A percentile compares a stretch with the other conserved stretches of the same genome.
These are phyloP conservation scores for Aplodontia rufa DNA, from an alignment of 2,113 vertebrate genomes.

Conservation along the genomic window DNA sequence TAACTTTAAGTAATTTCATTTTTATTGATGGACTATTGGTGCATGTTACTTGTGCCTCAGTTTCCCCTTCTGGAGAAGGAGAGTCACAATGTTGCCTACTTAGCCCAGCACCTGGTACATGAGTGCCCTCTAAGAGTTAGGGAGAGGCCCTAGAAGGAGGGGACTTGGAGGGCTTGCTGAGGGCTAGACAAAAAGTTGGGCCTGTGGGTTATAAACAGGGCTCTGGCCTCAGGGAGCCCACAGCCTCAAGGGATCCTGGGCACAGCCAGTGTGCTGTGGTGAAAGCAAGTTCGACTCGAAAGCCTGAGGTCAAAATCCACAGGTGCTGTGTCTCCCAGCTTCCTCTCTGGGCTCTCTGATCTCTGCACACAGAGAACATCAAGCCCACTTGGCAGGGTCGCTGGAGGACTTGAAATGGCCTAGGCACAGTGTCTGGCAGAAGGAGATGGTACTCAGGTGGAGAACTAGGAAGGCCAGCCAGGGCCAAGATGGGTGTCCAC, in stretches of 20 bases:
- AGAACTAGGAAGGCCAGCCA: not conserved
- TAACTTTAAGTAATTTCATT: not conserved
- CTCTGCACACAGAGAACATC: not conserved
- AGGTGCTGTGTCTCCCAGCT: not conserved
- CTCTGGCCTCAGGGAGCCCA: not conserved
- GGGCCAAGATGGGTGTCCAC: not conserved
- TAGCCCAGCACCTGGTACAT: not conserved
- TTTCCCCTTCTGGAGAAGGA: not conserved
- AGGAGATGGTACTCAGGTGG: not conserved
- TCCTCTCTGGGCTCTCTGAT: no score
- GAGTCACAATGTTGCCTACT: no score
- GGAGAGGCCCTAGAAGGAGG: not conserved
- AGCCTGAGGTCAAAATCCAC: not conserved
- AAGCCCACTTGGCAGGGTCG: not conserved
- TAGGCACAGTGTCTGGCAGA: not conserved
- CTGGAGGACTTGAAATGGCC: not conserved
- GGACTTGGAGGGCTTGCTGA: not conserved
- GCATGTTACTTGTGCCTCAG: not conserved
- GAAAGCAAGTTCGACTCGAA: not conserved
- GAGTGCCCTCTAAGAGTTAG: not conserved
- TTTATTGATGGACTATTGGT: not conserved
- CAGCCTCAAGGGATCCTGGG: not conserved
- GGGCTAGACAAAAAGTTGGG: not conserved
- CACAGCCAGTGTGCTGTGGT: no score
- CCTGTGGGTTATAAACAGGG: fast-evolving